Percentiles rank a stretch among this genome's conserved stretches.
Conservation (phyloP, 2,888 invertebrate genomes). For the Euzetes globulus region DNA sequence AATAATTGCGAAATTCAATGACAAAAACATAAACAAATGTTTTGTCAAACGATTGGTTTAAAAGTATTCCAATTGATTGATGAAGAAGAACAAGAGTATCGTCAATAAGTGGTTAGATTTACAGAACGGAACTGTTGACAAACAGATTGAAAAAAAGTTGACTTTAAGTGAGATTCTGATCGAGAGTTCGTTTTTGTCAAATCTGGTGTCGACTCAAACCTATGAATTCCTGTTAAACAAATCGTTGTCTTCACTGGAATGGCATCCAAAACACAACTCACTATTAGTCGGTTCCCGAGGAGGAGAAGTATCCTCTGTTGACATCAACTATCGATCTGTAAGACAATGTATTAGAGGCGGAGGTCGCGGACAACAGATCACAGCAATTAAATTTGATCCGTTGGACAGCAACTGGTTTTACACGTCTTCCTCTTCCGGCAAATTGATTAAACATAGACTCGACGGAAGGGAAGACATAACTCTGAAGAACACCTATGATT, state of each 20-base stretch:
- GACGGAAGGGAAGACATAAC: slow-evolving; percentile 13
- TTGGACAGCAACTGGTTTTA: slow-evolving; percentile 24
- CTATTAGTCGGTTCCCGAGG: slow-evolving; percentile 8
- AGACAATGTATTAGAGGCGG: background rate
- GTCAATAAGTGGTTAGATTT: background rate
- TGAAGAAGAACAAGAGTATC: background rate
- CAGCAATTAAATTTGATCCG: slow-evolving; percentile 8
- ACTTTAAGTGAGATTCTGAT: background rate
- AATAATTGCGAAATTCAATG: no score
- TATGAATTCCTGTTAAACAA: slow-evolving; percentile 4
- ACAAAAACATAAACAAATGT: no score
- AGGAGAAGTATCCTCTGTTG: background rate
- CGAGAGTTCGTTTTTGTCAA: background rate
- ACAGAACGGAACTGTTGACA: background rate
- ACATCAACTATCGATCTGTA: background rate
- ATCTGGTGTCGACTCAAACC: background rate
- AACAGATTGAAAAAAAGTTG: background rate
- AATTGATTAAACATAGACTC: slow-evolving; percentile 3
- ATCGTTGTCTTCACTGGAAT: slow-evolving; percentile 16
- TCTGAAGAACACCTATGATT: background rate
- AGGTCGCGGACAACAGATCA: slow-evolving; percentile 17
- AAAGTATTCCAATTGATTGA: background rate
- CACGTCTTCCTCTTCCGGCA: slow-evolving; percentile 17
- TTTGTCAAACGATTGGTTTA: no score
- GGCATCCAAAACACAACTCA: slow-evolving; percentile 7